A percentile compares a stretch with the other conserved stretches of the same genome.
phyloP scores from a whole-genome alignment of 2,797 vertebrate genomes.

The Allobates femoralis region DNA sequence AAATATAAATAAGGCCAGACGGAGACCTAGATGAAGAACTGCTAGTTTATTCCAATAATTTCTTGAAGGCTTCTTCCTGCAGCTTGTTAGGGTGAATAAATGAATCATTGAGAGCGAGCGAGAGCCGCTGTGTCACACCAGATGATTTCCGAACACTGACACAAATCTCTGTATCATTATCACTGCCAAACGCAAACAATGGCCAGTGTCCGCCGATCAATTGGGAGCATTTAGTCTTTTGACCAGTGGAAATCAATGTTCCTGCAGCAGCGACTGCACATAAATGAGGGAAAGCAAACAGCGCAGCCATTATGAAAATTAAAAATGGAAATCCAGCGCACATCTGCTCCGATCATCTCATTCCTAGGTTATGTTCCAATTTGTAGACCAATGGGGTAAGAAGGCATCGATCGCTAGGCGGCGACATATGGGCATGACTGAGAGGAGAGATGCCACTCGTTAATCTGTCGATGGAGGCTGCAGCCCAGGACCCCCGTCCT shows the following conservation, averaged over 20 bases:
- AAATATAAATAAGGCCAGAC: neutral
- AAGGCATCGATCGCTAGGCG: neutral
- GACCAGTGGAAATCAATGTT: slow-evolving; percentile 11
- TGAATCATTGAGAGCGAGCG: slow-evolving; percentile 21
- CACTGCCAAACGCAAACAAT: slow-evolving; percentile 19
- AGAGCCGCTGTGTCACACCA: neutral
- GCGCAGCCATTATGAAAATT: neutral
- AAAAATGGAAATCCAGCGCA: neutral
- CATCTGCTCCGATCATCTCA: neutral
- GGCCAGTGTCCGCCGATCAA: slow-evolving; percentile 16
- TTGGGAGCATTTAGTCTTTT: slow-evolving; percentile 30
- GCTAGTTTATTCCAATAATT: neutral
- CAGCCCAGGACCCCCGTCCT: too few species aligned
- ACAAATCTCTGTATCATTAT: slow-evolving; percentile 45
- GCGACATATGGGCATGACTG: too few species aligned
- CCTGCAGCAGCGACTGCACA: neutral
- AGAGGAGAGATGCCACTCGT: too few species aligned
- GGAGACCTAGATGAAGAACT: neutral
- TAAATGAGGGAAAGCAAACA: neutral
- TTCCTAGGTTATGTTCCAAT: neutral
- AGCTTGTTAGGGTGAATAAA: slow-evolving; percentile 31
- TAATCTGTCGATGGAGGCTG: too few species aligned
- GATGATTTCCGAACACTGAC: neutral
- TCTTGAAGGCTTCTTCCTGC: slow-evolving; percentile 26
- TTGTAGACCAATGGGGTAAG: neutral